Conservation (phyloP, 2,113 vertebrate genomes). For the Mohoua ochrocephala region DNA sequence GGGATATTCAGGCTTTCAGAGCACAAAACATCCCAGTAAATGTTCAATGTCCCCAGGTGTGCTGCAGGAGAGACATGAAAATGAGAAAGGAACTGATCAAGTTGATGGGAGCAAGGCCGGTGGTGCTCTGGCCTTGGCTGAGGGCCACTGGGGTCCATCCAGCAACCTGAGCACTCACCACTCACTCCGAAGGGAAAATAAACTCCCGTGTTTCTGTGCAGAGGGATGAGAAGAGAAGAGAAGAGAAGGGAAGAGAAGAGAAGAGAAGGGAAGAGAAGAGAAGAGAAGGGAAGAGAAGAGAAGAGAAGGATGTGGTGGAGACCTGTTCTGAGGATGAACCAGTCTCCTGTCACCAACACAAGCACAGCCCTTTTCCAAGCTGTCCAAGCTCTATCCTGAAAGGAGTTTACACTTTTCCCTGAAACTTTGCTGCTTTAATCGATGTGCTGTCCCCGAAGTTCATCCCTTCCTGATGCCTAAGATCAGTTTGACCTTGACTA, state of each 20-base stretch:
- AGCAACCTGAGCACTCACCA: neutral
- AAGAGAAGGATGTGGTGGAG: neutral
- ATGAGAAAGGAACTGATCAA: neutral
- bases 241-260: too few relatives aligned
- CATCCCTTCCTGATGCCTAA: neutral
- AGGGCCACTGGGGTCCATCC: neutral
- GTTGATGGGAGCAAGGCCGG: neutral
- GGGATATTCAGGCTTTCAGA: neutral
- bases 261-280: too few relatives aligned
- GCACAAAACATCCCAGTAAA: neutral
- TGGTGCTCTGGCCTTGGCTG: neutral
- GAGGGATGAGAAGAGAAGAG: neutral
- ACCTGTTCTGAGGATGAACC: neutral
- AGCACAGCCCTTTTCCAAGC: neutral
- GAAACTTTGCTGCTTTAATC: neutral
- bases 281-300: too few relatives aligned
- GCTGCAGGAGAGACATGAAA: neutral
- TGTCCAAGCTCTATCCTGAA: neutral
- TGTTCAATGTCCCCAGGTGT: rapidly evolving
- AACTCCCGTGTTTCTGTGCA: neutral
- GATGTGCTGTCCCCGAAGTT: neutral
- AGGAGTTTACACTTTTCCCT: neutral
- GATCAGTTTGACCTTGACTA: neutral
- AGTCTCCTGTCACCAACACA: neutral
- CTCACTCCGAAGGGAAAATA: neutral